phyloP scores from a whole-genome alignment of 2,888 invertebrate species.

The Schrankia costaestrigalis region DNA sequence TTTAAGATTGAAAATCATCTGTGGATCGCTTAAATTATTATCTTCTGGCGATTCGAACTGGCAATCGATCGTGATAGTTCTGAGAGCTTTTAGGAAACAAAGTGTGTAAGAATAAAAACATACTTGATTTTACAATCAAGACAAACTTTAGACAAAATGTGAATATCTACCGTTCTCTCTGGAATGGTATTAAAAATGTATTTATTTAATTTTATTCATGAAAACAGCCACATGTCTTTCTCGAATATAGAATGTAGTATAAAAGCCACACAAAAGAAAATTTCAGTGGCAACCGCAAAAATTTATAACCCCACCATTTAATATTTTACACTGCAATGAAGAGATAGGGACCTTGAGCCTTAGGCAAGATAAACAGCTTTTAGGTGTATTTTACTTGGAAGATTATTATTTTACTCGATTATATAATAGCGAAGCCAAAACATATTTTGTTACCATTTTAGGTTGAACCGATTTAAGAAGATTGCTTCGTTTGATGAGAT shows the following conservation, averaged over 20 bases:
- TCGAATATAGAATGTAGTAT: slow-evolving; percentile 27
- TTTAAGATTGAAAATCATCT: too few relatives aligned
- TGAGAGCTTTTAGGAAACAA: too few relatives aligned
- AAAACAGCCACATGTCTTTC: slow-evolving; percentile 25
- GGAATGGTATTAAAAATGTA: slow-evolving; percentile 26
- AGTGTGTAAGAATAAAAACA: too few relatives aligned
- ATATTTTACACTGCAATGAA: slow-evolving; percentile 37
- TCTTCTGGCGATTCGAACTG: too few relatives aligned
- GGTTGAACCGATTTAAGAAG: slow-evolving; percentile 17
- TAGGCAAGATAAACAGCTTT: slow-evolving; percentile 24
- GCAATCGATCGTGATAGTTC: too few relatives aligned
- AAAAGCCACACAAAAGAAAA: slow-evolving; percentile 28
- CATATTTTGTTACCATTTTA: slow-evolving; percentile 24
- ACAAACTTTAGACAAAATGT: too few relatives aligned
- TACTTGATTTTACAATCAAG: too few relatives aligned
- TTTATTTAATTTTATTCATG: slow-evolving; percentile 23
- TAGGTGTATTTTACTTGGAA: slow-evolving; percentile 14
- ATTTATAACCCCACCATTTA: slow-evolving; percentile 26
- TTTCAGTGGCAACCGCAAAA: slow-evolving; percentile 29
- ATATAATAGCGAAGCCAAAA: slow-evolving; percentile 17
- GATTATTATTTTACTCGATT: slow-evolving; percentile 26
- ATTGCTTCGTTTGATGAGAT: slow-evolving; percentile 21
- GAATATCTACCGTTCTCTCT: slow-evolving; percentile 12
- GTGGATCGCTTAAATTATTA: too few relatives aligned
- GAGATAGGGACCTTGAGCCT: slow-evolving; percentile 22